phyloP scores from a whole-genome alignment of 2,113 vertebrate genomes.

The Gadus chalcogrammus region DNA sequence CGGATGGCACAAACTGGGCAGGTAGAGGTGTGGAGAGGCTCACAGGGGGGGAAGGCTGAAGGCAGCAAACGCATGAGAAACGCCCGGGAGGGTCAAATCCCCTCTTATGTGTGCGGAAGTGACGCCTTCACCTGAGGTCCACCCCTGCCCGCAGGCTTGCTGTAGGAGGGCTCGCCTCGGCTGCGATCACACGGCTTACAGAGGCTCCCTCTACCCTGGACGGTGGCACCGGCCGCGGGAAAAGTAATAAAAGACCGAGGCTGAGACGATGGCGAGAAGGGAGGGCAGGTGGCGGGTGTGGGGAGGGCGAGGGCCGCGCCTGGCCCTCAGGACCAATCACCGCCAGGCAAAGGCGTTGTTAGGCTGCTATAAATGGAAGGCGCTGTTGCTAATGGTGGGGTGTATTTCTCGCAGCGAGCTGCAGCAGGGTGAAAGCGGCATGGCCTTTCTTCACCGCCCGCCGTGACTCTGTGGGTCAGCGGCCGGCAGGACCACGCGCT shows the following conservation, averaged over 20 bases:
- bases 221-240: too few relatives aligned
- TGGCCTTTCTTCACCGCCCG: not conserved
- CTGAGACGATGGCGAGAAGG: not conserved
- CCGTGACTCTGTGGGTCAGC: too few relatives aligned
- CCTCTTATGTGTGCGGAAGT: not conserved
- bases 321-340: conserved; percentile 4
- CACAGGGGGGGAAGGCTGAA: too few relatives aligned
- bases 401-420: not conserved
- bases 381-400: conserved; percentile 2
- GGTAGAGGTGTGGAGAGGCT: too few relatives aligned
- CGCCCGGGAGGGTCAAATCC: not conserved
- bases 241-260: too few relatives aligned
- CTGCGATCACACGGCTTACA: not conserved
- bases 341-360: not conserved
- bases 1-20: too few relatives aligned
- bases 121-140: not conserved
- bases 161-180: too few relatives aligned
- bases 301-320: not conserved
- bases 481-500: too few relatives aligned
- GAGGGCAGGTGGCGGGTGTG: too few relatives aligned
- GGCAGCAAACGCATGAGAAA: too few relatives aligned
- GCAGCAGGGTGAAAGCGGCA: not conserved
- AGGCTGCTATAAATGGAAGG: conserved; percentile 10
- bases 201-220: not conserved
- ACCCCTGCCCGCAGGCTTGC: not conserved